Percentiles rank a stretch among this genome's conserved stretches.
These are phyloP conservation scores for Chlorops oryzae DNA, from an alignment of 1,140 invertebrate species.

Conservation along the genomic window DNA sequence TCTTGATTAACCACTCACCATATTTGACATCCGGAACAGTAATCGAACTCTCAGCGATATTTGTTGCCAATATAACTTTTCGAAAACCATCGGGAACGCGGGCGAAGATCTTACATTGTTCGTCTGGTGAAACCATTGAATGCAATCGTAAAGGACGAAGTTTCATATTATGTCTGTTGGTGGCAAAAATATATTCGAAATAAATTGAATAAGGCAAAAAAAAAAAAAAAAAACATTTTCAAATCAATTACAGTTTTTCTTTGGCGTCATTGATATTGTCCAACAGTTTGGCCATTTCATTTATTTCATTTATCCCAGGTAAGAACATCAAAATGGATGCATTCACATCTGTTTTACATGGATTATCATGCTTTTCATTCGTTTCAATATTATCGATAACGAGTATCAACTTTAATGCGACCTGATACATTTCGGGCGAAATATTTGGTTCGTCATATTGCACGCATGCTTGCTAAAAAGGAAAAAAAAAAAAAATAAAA, in stretches of 20 bases:
- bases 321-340: constrained; percentile 80
- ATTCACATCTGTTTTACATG: constrained; percentile 28
- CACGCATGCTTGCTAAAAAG: constrained; percentile 31
- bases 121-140: constrained; percentile 33
- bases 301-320: constrained; percentile 80
- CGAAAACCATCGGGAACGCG: constrained; percentile 52
- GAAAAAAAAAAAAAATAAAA: not conserved
- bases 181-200: not conserved
- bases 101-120: constrained; percentile 37
- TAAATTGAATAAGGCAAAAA: not conserved
- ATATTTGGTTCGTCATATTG: constrained; percentile 52
- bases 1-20: constrained; percentile 54
- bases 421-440: constrained; percentile 49
- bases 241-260: constrained; percentile 30
- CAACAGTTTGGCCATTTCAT: constrained; percentile 48
- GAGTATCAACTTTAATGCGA: constrained; percentile 61
- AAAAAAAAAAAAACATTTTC: constrained; percentile 3
- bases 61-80: constrained; percentile 90
- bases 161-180: constrained; percentile 14
- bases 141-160: constrained; percentile 36
- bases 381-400: constrained; percentile 67
- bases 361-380: constrained; percentile 27
- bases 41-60: constrained; percentile 95
- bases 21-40: constrained; percentile 91
- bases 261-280: constrained; percentile 9